Evolutionary conservation across 2,888 invertebrate genomes (phyloP).

Genomic region (Aphidius colemani): DNA sequence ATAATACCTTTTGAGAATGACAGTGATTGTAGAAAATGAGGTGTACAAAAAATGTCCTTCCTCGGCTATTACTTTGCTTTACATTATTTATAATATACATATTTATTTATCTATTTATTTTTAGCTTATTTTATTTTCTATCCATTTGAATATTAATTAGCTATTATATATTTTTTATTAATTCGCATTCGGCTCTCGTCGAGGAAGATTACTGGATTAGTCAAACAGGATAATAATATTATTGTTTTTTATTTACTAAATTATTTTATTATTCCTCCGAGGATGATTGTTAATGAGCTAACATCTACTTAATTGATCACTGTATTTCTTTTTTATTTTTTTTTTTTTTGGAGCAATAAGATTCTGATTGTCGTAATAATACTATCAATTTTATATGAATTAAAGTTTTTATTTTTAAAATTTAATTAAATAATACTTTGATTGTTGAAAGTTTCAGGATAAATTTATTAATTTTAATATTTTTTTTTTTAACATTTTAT

Average conservation of each 20-base stretch:
- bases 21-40: not conserved
- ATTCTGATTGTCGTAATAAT: constrained; percentile 60
- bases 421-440: constrained; percentile 2
- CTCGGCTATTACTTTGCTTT: not conserved
- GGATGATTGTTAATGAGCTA: constrained; percentile 15
- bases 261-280: constrained; percentile 14
- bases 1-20: not conserved
- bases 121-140: constrained; percentile 16
- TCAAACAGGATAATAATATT: constrained; percentile 5
- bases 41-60: constrained; percentile 9
- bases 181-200: constrained; percentile 16
- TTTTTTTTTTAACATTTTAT: not conserved
- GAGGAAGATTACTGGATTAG: constrained; percentile 10
- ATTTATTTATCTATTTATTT: not conserved
- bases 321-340: constrained; percentile 10
- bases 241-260: constrained; percentile 5
- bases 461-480: no score
- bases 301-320: constrained; percentile 17
- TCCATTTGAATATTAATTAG: constrained; percentile 25
- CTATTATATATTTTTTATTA: constrained; percentile 13
- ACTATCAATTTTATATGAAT: constrained; percentile 50
- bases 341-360: constrained; percentile 48
- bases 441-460: not conserved
- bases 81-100: not conserved
- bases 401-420: constrained; percentile 3